phyloP scores from a whole-genome alignment of 2,888 invertebrate genomes.

The Pristionchus mayeri region DNA sequence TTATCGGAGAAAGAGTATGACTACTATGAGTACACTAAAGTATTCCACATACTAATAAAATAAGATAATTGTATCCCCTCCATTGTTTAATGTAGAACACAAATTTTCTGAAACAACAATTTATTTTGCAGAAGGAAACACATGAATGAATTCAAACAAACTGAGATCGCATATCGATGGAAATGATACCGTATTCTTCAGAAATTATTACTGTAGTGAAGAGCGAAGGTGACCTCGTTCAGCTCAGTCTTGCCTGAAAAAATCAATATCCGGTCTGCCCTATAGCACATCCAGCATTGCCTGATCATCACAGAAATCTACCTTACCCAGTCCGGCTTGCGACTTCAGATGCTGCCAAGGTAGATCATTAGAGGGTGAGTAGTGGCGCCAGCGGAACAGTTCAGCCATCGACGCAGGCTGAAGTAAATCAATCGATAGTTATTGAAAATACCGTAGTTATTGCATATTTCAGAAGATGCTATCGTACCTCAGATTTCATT shows the following conservation, averaged over 20 bases:
- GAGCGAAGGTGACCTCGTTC: conserved; percentile 25
- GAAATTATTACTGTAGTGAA: conserved; percentile 36
- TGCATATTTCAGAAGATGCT: too few relatives aligned
- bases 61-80: neutral
- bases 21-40: too few relatives aligned
- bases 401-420: conserved; percentile 63
- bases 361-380: conserved; percentile 48
- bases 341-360: conserved; percentile 40
- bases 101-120: neutral
- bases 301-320: neutral
- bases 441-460: neutral
- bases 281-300: too few relatives aligned
- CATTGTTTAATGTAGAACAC: neutral
- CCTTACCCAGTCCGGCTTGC: conserved; percentile 34
- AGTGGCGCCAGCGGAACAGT: conserved; percentile 66
- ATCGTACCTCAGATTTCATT: too few relatives aligned
- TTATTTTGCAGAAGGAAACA: neutral
- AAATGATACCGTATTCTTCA: conserved; percentile 3
- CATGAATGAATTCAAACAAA: neutral
- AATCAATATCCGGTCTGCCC: too few relatives aligned
- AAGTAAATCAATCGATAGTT: neutral
- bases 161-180: neutral
- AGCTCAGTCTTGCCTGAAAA: conserved; percentile 26
- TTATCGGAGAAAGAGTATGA: too few relatives aligned
- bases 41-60: too few relatives aligned